These are phyloP conservation scores for Holacanthella duospinosa DNA, from an alignment of 2,888 invertebrate genomes.

Conservation along the genomic window DNA sequence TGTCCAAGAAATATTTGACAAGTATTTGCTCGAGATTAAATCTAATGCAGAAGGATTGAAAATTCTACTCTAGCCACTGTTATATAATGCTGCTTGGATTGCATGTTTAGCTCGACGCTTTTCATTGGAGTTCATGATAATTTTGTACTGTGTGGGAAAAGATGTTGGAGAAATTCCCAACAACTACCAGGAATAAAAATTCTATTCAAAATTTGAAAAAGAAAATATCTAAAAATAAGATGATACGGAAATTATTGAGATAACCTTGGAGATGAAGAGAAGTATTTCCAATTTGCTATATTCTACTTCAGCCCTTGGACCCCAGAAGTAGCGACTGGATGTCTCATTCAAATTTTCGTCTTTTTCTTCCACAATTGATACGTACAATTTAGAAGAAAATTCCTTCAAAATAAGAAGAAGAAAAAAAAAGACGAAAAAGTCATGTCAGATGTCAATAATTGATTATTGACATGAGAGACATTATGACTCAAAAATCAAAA, in stretches of 20 bases:
- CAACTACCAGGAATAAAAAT: background rate
- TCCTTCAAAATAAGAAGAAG: background rate
- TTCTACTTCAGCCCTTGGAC: background rate
- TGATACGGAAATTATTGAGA: no score
- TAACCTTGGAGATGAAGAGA: background rate
- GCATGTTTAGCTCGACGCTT: no score
- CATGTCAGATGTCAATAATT: no score
- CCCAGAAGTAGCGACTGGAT: slow-evolving; percentile 7
- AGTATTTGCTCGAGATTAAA: slow-evolving; percentile 4
- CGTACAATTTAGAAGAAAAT: background rate
- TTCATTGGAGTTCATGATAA: no score
- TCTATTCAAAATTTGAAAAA: no score
- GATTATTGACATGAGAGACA: no score
- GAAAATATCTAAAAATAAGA: background rate
- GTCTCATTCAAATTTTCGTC: background rate
- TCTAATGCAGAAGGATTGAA: background rate
- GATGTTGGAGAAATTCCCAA: no score
- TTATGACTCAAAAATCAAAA: background rate
- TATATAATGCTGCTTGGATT: no score
- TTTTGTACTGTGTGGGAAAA: no score
- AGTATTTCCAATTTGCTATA: slow-evolving; percentile 5
- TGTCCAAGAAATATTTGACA: slow-evolving; percentile 1
- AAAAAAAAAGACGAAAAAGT: background rate
- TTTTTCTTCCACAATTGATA: background rate
- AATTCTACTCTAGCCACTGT: no score